Percentiles rank a stretch among this genome's conserved stretches.
Evolutionary conservation across 2,113 vertebrate species (phyloP).

Genomic region (Geothlypis trichas): DNA sequence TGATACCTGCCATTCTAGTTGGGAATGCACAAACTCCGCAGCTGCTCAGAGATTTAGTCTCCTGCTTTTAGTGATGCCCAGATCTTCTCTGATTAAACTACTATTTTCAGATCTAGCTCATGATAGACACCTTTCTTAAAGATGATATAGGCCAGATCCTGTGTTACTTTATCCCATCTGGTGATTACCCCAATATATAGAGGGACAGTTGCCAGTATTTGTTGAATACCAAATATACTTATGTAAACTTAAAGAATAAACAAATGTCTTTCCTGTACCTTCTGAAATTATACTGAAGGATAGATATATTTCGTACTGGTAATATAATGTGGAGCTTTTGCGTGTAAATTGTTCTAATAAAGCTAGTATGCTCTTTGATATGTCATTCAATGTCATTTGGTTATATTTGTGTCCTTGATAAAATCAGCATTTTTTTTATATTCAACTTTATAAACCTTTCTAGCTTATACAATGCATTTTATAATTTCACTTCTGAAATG

Average conservation of each 20-base stretch:
- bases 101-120: neutral
- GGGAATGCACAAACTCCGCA: neutral
- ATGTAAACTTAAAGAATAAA: slow-evolving; percentile 25
- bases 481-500: neutral
- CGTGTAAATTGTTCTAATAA: slow-evolving; percentile 44
- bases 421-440: neutral
- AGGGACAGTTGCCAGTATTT: neutral
- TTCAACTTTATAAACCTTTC: neutral
- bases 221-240: neutral
- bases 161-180: neutral
- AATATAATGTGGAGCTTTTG: neutral
- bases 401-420: slow-evolving; percentile 45
- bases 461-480: neutral
- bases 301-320: neutral
- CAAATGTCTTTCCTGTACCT: neutral
- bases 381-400: neutral
- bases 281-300: slow-evolving; percentile 22
- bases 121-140: neutral
- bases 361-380: slow-evolving; percentile 22
- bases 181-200: neutral
- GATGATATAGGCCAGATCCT: neutral
- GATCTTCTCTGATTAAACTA: neutral
- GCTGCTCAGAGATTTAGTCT: neutral
- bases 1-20: neutral
- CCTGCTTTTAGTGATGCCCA: neutral